A percentile compares a stretch with the other conserved stretches of the same genome.
Evolutionary conservation across 2,113 vertebrate genomes (phyloP).

Genomic region (Pipa parva): DNA sequence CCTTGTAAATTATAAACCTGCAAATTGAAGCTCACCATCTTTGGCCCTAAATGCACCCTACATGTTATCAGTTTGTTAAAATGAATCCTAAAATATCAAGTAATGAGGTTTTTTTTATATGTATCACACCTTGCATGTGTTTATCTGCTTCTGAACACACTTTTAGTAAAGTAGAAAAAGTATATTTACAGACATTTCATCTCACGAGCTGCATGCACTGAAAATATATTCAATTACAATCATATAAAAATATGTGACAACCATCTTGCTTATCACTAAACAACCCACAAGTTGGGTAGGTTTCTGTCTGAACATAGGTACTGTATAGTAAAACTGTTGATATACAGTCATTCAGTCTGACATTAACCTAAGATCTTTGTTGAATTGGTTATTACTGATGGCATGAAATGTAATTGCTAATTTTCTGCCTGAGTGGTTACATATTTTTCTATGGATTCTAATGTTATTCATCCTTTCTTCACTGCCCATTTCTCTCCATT

Average conservation of each 20-base stretch:
- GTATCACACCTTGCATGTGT: no score
- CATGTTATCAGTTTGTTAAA: no score
- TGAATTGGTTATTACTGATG: constrained; percentile 97
- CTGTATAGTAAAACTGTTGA: constrained; percentile 88
- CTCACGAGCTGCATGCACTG: constrained; percentile 14
- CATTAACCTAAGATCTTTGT: constrained; percentile 88
- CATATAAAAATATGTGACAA: constrained; percentile 68
- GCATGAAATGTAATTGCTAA: constrained; percentile 94
- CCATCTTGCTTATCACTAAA: constrained; percentile 77
- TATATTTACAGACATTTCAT: constrained; percentile 6
- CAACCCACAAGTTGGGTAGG: constrained; percentile 58
- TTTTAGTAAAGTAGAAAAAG: no score
- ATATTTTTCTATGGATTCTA: constrained; percentile 82
- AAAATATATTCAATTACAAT: constrained; percentile 78
- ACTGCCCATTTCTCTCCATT: constrained; percentile 69
- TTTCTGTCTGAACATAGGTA: constrained; percentile 82
- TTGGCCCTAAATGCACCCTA: no score
- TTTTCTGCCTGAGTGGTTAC: constrained; percentile 88
- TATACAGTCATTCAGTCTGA: constrained; percentile 81
- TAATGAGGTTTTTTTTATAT: no score
- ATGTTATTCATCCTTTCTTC: constrained; percentile 75
- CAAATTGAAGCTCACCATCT: no score
- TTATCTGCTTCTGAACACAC: no score
- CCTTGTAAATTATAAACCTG: no score
- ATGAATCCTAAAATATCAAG: no score